Evolutionary conservation across 2,888 invertebrate species (phyloP).

Genomic region (Ochropleura plecta): DNA sequence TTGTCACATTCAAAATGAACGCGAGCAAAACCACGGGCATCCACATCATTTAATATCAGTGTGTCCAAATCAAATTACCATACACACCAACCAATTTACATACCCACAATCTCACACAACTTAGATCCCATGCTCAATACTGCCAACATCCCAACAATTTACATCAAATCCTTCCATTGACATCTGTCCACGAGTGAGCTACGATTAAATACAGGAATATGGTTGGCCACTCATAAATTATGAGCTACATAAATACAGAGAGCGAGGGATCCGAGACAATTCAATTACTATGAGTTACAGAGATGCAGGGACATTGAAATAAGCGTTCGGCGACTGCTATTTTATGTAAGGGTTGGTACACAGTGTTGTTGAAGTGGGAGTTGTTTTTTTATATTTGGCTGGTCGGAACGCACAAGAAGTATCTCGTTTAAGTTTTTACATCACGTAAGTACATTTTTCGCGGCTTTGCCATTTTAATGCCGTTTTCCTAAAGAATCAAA

Average conservation of each 20-base stretch:
- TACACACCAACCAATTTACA: neutral
- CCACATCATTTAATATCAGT: neutral
- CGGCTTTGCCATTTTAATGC: too few relatives aligned
- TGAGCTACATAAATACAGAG: slow-evolving; percentile 64
- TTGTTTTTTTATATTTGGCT: neutral
- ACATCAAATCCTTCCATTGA: slow-evolving; percentile 56
- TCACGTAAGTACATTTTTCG: too few relatives aligned
- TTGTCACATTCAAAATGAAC: too few relatives aligned
- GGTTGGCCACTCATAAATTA: slow-evolving; percentile 56
- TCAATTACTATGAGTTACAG: slow-evolving; percentile 68
- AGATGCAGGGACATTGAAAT: slow-evolving; percentile 63
- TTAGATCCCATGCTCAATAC: slow-evolving; percentile 3
- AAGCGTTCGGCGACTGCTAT: slow-evolving; percentile 46
- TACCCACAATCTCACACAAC: neutral
- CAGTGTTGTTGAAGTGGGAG: neutral
- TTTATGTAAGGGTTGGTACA: slow-evolving; percentile 50
- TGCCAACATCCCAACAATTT: slow-evolving; percentile 55
- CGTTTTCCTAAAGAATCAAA: too few relatives aligned
- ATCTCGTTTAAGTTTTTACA: too few relatives aligned
- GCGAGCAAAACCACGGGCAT: slow-evolving; percentile 20
- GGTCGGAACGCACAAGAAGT: neutral
- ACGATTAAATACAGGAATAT: slow-evolving; percentile 65
- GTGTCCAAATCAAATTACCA: neutral
- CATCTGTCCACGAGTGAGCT: slow-evolving; percentile 58
- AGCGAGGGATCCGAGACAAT: slow-evolving; percentile 61